Base-by-base conservation (phyloP, 2,888 invertebrate genomes). In the Acleris holmiana region DNA sequence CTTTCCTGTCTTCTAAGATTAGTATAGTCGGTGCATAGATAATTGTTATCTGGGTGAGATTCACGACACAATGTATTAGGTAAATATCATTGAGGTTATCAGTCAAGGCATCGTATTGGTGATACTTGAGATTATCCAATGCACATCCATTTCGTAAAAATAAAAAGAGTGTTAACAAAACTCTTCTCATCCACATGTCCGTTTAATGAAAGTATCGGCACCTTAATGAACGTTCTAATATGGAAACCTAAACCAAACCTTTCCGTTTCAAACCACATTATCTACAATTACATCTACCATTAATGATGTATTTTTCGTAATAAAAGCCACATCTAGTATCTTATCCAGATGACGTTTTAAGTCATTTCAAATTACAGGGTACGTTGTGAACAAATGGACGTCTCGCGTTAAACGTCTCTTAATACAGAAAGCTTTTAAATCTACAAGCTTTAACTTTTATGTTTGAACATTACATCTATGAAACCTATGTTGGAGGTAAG, bases 1-100 rank as follows among this genome's bases (percentile, higher is more conserved):
- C 51, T 56, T 66, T 54, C 40, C 55, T 25, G 23, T 57, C 55
- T 25, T 68, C 53, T 29, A 73, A 63, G 47, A 82, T 67, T 4
- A 67, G 23, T n/a, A 67, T 50, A 6, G 67, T 67, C 10, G 63
- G 67, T 40, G 40, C 41, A 46, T 44, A 59, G 13, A 58, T 59
- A 13, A 50, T 41, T 2, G 53, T 25, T 19, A 55, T 54, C 19
- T 59, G 44, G 13, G 54, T 63, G 13, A 67, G 53, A 7, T 54
- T 19, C 5, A 63, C 23, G 8, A 63, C 49, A 8, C 63, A 63
- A 15, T 63, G 5, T 8, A 67, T 23, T 49, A 65, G 17, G 4
- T 41, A 60, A 23, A 49, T 21, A 18, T 65, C 55, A 8, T 29
- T 35, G 1, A 41, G 25, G 13, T 3, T 2, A 2, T 5, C 29